Percentiles rank a stretch among this genome's conserved stretches.
Conservation (phyloP, 2,113 vertebrate genomes). For the Alaudala cheleensis region DNA sequence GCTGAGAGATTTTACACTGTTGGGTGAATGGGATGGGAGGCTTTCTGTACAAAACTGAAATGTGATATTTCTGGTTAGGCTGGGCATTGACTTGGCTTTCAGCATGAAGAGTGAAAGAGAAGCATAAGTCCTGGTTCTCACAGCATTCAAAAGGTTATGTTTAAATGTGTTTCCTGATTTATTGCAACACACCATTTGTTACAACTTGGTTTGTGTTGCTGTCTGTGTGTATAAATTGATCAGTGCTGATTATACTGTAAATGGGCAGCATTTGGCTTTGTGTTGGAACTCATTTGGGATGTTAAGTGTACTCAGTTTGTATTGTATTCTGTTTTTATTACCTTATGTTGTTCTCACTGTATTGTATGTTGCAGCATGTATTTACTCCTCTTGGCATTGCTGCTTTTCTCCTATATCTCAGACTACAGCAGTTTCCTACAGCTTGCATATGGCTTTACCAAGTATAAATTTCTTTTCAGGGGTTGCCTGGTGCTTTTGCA, state of each 20-base stretch:
- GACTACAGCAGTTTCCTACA: neutral
- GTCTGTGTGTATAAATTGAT: neutral
- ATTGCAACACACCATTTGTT: neutral
- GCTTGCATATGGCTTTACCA: neutral
- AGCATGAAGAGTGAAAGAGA: neutral
- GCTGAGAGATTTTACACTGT: neutral
- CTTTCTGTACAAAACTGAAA: neutral
- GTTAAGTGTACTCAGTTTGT: neutral
- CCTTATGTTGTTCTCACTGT: neutral
- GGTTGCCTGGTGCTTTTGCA: neutral
- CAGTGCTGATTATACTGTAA: neutral
- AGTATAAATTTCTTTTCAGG: neutral
- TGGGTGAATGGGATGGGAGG: neutral
- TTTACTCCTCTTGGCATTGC: neutral
- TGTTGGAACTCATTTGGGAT: neutral
- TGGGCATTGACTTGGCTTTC: neutral
- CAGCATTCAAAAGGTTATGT: constrained; percentile 6
- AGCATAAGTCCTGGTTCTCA: constrained; percentile 18
- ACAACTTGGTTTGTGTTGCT: neutral
- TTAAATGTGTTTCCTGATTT: constrained; percentile 35
- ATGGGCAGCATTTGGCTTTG: neutral
- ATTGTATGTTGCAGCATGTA: neutral
- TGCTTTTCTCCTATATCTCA: neutral
- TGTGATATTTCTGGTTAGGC: neutral
- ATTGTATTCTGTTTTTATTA: neutral